These are phyloP conservation scores for Pantherophis alleghaniensis DNA, from an alignment of 2,797 vertebrate species.

Conservation along the genomic window DNA sequence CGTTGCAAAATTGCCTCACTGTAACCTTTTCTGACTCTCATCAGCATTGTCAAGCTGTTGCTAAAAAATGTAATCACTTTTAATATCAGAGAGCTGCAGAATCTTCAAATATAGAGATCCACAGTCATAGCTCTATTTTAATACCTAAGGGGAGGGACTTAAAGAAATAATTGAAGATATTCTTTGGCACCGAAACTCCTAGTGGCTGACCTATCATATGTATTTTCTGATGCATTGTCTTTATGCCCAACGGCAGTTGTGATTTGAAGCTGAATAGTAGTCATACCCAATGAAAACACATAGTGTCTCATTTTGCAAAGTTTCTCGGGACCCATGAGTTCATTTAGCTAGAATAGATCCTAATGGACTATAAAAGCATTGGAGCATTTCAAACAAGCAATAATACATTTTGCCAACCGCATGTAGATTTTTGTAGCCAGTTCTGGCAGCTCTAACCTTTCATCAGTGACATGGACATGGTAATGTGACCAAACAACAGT, in stretches of 20 bases:
- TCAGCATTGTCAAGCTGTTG: background rate
- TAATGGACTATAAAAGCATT: constrained; percentile 8
- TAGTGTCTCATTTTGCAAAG: background rate
- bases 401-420: constrained; percentile 13
- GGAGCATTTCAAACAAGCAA: background rate
- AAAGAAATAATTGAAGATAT: background rate
- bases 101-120: background rate
- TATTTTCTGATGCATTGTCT: background rate
- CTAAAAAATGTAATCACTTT: constrained; percentile 1
- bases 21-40: constrained; percentile 18
- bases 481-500: background rate
- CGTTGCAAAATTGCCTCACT: constrained; percentile 53
- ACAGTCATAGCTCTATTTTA: background rate
- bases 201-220: background rate
- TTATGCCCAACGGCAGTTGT: background rate
- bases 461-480: constrained; percentile 12
- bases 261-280: background rate
- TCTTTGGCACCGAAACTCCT: background rate
- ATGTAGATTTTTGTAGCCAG: background rate
- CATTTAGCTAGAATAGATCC: background rate
- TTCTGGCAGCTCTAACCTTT: constrained; percentile 9
- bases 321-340: background rate
- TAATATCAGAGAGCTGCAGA: background rate
- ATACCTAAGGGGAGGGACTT: background rate
- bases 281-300: background rate